Evolutionary conservation across 2,797 vertebrate genomes (phyloP), one percentile per base, ranked within the genome.

Genomic region (Micropoecilia bifurca): DNA sequence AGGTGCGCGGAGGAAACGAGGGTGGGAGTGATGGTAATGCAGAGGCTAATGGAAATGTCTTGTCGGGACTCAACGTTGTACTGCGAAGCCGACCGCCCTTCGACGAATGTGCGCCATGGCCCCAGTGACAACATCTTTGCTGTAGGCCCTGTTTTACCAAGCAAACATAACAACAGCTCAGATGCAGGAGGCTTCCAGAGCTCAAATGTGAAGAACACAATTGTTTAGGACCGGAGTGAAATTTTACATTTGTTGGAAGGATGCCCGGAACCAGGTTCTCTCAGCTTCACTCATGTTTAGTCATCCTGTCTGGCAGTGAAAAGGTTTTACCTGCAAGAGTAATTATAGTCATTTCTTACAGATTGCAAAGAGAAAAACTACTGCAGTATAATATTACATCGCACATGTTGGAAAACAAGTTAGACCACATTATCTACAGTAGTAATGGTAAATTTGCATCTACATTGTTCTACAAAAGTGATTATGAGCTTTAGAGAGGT

Each of bases 31-130:
- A 84, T 84, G 84, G 83, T 86, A 87, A 90, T 87, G 88, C 74
- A 79, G 78, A 6, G 45, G 89, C 93, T 95, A 95, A 95, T 95
- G 96, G 95, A 95, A 95, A 96, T 95, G 72, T 95, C 95, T 92
- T 95, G 95, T 96, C 53, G 71, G 81, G 78, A 85, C 80, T 83
- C 45, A 0, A 77, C 71, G 80, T 85, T 86, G 87, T 87, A 82
- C 81, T 75, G 79, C 84, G 84, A 79, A 84, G 72, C 55, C 47
- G 75, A 48, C n/a, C 61, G 74, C 74, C 79, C 74, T 68, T 80
- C 33, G 18, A 76, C 25, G 79, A 76, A 59, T 76, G 68, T 72
- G 53, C 74, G 63, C 79, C 20, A 75, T 74, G 66, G 53, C 48
- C 4, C 18, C 66, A 36, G 76, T 66, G 81, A 72, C 13, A 76